phyloP scores from a whole-genome alignment of 2,888 invertebrate species.

The Pammene aurita region DNA sequence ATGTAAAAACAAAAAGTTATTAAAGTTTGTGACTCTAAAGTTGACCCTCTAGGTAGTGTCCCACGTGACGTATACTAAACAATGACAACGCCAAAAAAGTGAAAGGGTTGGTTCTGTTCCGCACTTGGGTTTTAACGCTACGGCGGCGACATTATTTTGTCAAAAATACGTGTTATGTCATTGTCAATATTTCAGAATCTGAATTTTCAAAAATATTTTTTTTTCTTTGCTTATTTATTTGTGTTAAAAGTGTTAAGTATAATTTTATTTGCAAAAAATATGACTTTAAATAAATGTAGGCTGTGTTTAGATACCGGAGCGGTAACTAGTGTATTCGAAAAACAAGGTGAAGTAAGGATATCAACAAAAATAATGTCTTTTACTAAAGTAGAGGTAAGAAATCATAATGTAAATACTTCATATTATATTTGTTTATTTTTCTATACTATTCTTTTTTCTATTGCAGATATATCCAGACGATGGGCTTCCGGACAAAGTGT shows the following conservation, averaged over 20 bases:
- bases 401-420: neutral
- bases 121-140: conserved; percentile 1
- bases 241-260: neutral
- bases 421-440: neutral
- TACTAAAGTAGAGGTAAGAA: conserved; percentile 61
- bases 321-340: conserved; percentile 59
- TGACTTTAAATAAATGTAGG: conserved; percentile 58
- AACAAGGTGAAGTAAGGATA: conserved; percentile 53
- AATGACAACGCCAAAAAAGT: too few relatives aligned
- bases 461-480: conserved; percentile 69
- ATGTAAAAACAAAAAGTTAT: neutral
- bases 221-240: neutral
- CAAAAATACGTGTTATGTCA: neutral
- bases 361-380: conserved; percentile 66
- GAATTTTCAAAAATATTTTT: neutral
- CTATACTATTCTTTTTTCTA: conserved; percentile 14
- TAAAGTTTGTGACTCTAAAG: neutral
- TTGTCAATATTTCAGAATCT: neutral
- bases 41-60: neutral
- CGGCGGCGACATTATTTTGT: neutral
- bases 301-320: conserved; percentile 59
- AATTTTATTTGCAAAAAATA: conserved; percentile 33
- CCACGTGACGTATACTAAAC: neutral
- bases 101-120: neutral
- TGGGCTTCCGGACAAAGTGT: conserved; percentile 66